Evolutionary conservation across 2,113 vertebrate genomes (phyloP).

Genomic region (Tachuris rubrigastra): DNA sequence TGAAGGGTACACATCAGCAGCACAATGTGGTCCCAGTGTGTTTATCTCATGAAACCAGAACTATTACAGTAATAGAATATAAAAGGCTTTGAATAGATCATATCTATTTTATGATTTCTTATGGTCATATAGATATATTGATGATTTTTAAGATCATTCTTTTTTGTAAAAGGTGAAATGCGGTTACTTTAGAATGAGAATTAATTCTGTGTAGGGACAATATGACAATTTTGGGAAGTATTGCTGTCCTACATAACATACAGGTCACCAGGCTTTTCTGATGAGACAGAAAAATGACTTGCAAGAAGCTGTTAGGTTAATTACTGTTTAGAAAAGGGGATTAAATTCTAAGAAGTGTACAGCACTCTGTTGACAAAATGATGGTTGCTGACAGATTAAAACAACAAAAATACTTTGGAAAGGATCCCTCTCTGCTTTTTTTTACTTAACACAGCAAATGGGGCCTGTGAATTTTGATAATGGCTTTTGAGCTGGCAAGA

Average conservation of each 20-base stretch:
- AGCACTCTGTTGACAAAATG: conserved; percentile 15
- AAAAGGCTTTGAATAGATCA: not conserved
- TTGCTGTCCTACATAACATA: not conserved
- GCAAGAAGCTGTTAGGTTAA: conserved; percentile 67
- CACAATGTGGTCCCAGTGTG: not conserved
- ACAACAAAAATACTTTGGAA: conserved; percentile 51
- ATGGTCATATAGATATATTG: not conserved
- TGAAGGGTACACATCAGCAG: conserved; percentile 31
- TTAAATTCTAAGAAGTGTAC: conserved; percentile 47
- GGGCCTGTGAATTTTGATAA: not conserved
- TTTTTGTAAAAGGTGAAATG: not conserved
- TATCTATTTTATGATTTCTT: not conserved
- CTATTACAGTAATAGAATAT: not conserved
- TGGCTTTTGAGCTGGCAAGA: not conserved
- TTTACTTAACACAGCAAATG: not conserved
- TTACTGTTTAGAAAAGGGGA: conserved; percentile 45
- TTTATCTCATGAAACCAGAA: conserved; percentile 40
- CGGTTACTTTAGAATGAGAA: not conserved
- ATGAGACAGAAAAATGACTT: conserved; percentile 32
- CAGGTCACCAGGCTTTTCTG: conserved; percentile 19
- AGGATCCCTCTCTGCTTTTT: not conserved
- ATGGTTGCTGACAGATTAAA: conserved; percentile 19
- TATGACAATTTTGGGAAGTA: conserved; percentile 12
- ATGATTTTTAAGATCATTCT: not conserved
- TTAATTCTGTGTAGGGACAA: not conserved